Evolutionary conservation across 2,113 vertebrate genomes (phyloP).

Genomic region (Baryphthengus martii): DNA sequence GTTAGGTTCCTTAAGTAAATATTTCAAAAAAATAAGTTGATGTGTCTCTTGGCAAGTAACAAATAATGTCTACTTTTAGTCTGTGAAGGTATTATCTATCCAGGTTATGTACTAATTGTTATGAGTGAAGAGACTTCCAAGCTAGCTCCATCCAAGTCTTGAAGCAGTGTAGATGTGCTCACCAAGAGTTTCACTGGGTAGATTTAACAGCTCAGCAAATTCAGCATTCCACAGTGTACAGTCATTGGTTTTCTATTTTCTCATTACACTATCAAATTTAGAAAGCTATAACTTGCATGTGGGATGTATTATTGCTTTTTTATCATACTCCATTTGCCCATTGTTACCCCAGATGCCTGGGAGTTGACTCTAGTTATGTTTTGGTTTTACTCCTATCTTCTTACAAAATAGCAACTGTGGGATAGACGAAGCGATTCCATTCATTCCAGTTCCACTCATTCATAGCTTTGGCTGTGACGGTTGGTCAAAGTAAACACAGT

Average conservation of each 20-base stretch:
- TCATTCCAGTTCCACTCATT: neutral
- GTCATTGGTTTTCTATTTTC: neutral
- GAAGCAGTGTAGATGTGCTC: neutral
- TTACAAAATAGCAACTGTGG: neutral
- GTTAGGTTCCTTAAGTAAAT: neutral
- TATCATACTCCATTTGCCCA: neutral
- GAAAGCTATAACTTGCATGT: neutral
- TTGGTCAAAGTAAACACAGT: neutral
- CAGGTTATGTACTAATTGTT: neutral
- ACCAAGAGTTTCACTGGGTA: neutral
- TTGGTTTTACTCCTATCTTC: neutral
- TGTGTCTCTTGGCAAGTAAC: neutral
- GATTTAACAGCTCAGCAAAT: neutral
- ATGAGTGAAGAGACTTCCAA: neutral
- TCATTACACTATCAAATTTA: neutral
- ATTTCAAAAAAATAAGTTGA: neutral
- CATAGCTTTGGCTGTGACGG: neutral
- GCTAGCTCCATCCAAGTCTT: neutral
- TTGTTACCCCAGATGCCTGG: neutral
- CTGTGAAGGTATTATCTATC: neutral
- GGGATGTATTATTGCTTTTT: neutral
- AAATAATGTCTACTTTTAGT: neutral
- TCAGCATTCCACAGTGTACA: neutral
- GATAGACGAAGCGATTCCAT: neutral
- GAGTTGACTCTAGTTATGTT: neutral